Conservation (phyloP, 2,888 invertebrate species). For the Sinhomidia bicolor region DNA sequence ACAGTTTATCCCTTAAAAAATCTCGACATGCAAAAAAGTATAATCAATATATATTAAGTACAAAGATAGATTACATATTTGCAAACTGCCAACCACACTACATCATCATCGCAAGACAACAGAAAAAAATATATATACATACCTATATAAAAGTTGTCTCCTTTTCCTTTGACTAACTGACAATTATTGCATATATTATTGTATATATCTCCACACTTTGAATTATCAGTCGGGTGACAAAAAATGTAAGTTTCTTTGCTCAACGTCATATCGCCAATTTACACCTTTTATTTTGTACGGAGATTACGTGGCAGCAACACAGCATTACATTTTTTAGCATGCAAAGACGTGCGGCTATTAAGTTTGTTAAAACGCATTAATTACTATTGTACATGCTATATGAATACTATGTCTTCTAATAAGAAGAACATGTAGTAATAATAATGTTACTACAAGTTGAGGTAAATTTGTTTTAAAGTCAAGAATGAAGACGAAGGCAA, state of each 20-base stretch:
- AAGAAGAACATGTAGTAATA: too few relatives aligned
- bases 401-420: too few relatives aligned
- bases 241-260: constrained; percentile 10
- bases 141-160: not conserved
- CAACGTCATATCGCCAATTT: not conserved
- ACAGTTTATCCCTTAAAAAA: not conserved
- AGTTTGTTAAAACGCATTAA: not conserved
- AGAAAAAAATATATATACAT: not conserved
- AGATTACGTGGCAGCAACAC: not conserved
- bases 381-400: too few relatives aligned
- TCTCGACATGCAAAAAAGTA: not conserved
- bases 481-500: not conserved
- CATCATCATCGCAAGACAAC: too few relatives aligned
- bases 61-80: too few relatives aligned
- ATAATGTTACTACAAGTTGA: not conserved
- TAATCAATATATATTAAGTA: too few relatives aligned
- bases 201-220: not conserved
- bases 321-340: constrained; percentile 8
- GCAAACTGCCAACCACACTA: too few relatives aligned
- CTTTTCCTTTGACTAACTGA: not conserved
- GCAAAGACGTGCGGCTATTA: not conserved
- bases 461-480: not conserved
- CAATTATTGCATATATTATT: too few relatives aligned
- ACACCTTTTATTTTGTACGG: not conserved
- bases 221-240: constrained; percentile 27